Evolutionary conservation across 23 tunicate species (phyloP).

Genomic region (Aplidium turbinatum): DNA sequence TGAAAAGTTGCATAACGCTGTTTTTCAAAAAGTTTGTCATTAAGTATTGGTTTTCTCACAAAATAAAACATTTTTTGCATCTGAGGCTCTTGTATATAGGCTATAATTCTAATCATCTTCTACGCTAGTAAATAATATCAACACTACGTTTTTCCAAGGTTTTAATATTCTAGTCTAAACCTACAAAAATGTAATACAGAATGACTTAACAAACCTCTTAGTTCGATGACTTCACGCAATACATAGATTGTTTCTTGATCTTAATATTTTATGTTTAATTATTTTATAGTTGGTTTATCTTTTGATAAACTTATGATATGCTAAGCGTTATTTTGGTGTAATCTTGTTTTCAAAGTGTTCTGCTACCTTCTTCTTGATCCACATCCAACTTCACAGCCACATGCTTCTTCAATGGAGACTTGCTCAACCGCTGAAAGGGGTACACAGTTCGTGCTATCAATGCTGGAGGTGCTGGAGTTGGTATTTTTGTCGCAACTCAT

Average conservation of each 20-base stretch:
- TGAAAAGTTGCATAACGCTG: too few relatives aligned
- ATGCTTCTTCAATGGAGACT: neutral
- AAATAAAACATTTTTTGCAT: neutral
- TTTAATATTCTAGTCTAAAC: too few relatives aligned
- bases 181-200: too few relatives aligned
- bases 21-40: too few relatives aligned
- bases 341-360: neutral
- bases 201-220: too few relatives aligned
- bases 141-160: too few relatives aligned
- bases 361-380: slow-evolving; percentile 18
- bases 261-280: too few relatives aligned
- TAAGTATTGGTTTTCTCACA: neutral
- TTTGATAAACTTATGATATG: too few relatives aligned
- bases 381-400: slow-evolving; percentile 24
- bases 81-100: neutral
- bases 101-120: neutral
- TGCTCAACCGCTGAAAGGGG: neutral
- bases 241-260: too few relatives aligned
- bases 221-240: too few relatives aligned
- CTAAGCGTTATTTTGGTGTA: neutral
- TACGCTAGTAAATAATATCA: too few relatives aligned
- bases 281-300: too few relatives aligned
- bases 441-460: neutral
- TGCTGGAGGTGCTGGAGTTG: neutral
- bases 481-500: neutral